Evolutionary conservation across 2,113 vertebrate species (phyloP), one percentile per base, ranked within the genome.

Genomic region (Microcebus griseorufus): DNA sequence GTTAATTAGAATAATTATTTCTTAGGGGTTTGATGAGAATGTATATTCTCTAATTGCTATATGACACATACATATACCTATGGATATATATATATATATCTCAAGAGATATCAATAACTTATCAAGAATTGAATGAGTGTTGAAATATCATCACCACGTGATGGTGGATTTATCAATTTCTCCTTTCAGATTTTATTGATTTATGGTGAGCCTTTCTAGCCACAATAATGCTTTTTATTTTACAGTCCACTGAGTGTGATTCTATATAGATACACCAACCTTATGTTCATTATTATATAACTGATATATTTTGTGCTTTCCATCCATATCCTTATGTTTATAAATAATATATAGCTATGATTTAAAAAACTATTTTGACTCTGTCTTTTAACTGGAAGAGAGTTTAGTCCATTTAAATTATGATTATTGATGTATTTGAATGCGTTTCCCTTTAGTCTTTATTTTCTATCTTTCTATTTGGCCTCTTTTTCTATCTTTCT

Each of bases 1-100:
- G 64, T 67, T n/a, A 67, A 90, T 75, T 75, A 73, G 55, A 60
- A 6, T 79, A 94, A 87, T 17, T 75, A 80, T 90, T 93, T 95
- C 58, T 94, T 62, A 62, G 11, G n/a, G 64, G n/a, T 69, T 67
- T 88, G 65, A 75, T 81, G 34, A 88, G 60, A 90, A 75, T 48
- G 17, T 88, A 23, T 83, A 65, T 88, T 64, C 45, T 75, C 5
- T 64, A 51, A 76, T 29, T 93, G 62, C 37, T 81, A 13, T 76
- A 91, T 69, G 29, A 22, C 13, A 12, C 69, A 42, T 34, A 32
- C 23, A 25, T 16, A 6, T 9, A 5, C 7, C 25, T 10, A 5
- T 11, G 29, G 2, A 45, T 14, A 70, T 45, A 37, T 37, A 48
- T 22, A 14, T n/a, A 12, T 2, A 55, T 48, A 48, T 48, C 1